Conservation (phyloP, 2,797 vertebrate species). For the Sebastes vulpes region DNA sequence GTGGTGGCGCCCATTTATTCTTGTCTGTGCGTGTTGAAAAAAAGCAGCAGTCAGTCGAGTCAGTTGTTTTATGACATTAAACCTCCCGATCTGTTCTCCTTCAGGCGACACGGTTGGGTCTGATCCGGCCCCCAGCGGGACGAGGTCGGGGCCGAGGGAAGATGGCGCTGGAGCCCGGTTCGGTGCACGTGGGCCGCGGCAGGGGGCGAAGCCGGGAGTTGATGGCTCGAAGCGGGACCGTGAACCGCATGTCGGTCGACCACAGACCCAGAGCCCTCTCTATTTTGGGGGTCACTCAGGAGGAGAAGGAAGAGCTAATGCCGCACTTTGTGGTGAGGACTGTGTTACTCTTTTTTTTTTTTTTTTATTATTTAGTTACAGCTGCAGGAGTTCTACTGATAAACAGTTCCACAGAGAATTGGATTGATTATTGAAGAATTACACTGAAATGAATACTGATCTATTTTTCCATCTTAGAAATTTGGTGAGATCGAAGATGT, state of each 20-base stretch:
- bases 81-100: not conserved
- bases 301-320: slow-evolving; percentile 95
- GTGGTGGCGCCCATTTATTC: not conserved
- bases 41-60: not conserved
- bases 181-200: slow-evolving; percentile 82
- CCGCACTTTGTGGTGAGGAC: slow-evolving; percentile 95
- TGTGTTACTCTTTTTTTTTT: not conserved
- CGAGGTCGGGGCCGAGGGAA: slow-evolving; percentile 90
- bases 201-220: slow-evolving; percentile 91
- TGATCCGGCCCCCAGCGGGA: slow-evolving; percentile 87
- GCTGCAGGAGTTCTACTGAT: not conserved
- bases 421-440: not conserved
- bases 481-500: slow-evolving; percentile 93
- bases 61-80: not conserved
- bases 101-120: slow-evolving; percentile 93
- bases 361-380: not conserved
- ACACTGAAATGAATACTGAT: not conserved
- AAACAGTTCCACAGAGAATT: not conserved
- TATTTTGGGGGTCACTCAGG: slow-evolving; percentile 90
- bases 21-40: not conserved
- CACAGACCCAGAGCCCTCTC: slow-evolving; percentile 93
- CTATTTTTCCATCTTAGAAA: slow-evolving; percentile 82
- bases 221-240: slow-evolving; percentile 83
- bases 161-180: slow-evolving; percentile 87
- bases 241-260: slow-evolving; percentile 95